phyloP scores from a whole-genome alignment of 2,888 invertebrate species.

The Andrena dorsata region DNA sequence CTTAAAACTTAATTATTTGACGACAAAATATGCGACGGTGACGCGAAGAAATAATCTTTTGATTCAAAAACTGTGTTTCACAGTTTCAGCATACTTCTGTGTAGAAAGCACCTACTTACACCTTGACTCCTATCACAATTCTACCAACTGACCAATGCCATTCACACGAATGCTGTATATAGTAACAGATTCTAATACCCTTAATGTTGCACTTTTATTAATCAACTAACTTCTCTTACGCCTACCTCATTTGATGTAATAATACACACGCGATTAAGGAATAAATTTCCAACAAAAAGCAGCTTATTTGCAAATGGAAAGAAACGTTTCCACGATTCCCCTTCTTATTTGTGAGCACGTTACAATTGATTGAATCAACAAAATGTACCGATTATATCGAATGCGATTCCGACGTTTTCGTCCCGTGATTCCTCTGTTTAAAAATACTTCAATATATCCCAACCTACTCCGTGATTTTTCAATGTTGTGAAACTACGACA shows the following conservation, averaged over 20 bases:
- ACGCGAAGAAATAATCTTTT: too few relatives aligned
- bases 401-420: background rate
- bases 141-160: too few relatives aligned
- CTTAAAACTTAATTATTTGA: background rate
- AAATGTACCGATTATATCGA: constrained; percentile 27
- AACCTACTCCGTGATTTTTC: constrained; percentile 26
- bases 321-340: background rate
- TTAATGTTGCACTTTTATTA: too few relatives aligned
- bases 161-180: too few relatives aligned
- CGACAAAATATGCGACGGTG: background rate
- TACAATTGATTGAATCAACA: constrained; percentile 22
- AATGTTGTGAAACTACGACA: constrained; percentile 46
- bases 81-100: too few relatives aligned
- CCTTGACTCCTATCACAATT: too few relatives aligned
- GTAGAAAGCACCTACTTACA: too few relatives aligned
- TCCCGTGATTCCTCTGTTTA: constrained; percentile 1
- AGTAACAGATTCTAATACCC: too few relatives aligned
- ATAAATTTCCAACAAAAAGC: background rate
- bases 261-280: background rate
- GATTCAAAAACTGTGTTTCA: too few relatives aligned
- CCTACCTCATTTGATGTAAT: background rate
- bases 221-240: too few relatives aligned
- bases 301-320: constrained; percentile 10
- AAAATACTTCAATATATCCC: constrained; percentile 32
- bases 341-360: background rate